Evolutionary conservation across 2,113 vertebrate species (phyloP).

Genomic region (Podarcis cretensis): DNA sequence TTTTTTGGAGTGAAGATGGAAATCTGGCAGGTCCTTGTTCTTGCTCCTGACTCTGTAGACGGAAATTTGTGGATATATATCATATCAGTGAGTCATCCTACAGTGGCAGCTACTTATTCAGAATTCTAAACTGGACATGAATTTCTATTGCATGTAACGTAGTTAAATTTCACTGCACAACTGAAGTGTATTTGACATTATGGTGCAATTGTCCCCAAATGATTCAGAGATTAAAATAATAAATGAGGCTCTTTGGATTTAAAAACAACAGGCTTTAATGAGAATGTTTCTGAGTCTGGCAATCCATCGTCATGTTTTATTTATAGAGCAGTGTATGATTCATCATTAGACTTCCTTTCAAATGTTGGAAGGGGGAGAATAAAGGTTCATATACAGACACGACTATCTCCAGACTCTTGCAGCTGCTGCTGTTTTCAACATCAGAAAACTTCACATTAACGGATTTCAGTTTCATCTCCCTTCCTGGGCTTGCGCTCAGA

Average conservation of each 20-base stretch:
- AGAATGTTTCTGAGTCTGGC: constrained; percentile 74
- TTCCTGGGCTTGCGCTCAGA: constrained; percentile 66
- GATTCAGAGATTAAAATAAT: constrained; percentile 59
- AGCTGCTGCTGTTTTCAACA: constrained; percentile 75
- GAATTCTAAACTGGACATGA: constrained; percentile 48
- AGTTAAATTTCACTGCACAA: constrained; percentile 43
- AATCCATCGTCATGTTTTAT: constrained; percentile 77
- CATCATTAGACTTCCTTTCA: constrained; percentile 79
- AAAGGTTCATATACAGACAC: constrained; percentile 57
- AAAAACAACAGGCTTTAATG: constrained; percentile 74
- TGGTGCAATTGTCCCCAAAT: constrained; percentile 73
- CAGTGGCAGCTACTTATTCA: constrained; percentile 54
- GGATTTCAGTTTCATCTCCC: constrained; percentile 60
- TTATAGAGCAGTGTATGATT: constrained; percentile 76
- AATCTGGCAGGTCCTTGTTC: constrained; percentile 7
- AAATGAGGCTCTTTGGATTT: constrained; percentile 68
- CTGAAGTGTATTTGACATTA: constrained; percentile 66
- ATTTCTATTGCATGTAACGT: constrained; percentile 37
- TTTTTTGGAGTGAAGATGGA: not conserved
- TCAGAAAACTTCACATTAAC: constrained; percentile 65
- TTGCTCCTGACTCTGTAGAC: constrained; percentile 16
- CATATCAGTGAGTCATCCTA: constrained; percentile 54
- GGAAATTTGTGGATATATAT: constrained; percentile 40
- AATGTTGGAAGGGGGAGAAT: constrained; percentile 74
- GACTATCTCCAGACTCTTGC: constrained; percentile 70